A percentile compares a stretch with the other conserved stretches of the same genome.
These are phyloP conservation scores for Tor tambroides DNA, from an alignment of 2,113 vertebrate species.

Conservation along the genomic window DNA sequence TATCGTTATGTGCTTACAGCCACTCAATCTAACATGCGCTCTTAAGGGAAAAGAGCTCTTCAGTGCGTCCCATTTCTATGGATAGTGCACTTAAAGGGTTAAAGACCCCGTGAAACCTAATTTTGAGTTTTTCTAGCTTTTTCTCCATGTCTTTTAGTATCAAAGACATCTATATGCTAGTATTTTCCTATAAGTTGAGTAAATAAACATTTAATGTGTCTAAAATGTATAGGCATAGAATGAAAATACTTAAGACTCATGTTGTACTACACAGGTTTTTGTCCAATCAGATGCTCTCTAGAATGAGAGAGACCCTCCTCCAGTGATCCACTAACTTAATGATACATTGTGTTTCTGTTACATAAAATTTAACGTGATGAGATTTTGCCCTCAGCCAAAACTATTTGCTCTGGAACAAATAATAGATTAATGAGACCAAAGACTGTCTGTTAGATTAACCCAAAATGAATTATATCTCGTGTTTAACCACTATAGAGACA, in stretches of 20 bases:
- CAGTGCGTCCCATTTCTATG: not conserved
- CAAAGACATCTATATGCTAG: not conserved
- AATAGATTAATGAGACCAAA: no score
- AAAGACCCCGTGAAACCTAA: not conserved
- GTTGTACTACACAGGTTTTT: not conserved
- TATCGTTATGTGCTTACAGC: slow-evolving; percentile 6
- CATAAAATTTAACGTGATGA: no score
- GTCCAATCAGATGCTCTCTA: not conserved
- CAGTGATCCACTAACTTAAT: no score
- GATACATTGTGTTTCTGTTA: no score
- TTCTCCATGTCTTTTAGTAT: not conserved
- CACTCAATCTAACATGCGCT: slow-evolving; percentile 22
- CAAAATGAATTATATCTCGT: no score
- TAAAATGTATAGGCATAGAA: not conserved
- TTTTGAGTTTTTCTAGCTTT: not conserved
- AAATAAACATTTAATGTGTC: not conserved
- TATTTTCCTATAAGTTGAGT: not conserved
- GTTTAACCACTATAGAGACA: no score
- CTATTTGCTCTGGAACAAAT: no score
- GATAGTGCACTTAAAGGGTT: slow-evolving; percentile 7
- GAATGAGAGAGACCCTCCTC: not conserved
- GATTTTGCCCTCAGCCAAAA: no score
- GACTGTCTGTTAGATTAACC: no score
- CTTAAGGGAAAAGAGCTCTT: slow-evolving; percentile 25
- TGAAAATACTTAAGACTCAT: not conserved